Evolutionary conservation across 2,797 vertebrate species (phyloP).

Genomic region (Pseudomugil tenellus): DNA sequence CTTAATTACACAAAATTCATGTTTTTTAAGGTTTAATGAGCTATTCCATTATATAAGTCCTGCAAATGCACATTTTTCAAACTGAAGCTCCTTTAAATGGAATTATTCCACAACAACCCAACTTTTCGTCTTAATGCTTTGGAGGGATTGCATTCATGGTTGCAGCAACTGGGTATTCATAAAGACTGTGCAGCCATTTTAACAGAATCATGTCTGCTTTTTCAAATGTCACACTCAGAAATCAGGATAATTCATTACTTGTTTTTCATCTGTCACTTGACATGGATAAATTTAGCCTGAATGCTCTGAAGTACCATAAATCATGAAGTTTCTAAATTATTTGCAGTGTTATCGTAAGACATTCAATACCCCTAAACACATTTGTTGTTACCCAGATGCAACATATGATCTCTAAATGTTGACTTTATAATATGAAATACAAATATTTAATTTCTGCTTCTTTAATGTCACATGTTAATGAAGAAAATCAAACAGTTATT

Average conservation of each 20-base stretch:
- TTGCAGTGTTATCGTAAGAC: not conserved
- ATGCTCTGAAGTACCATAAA: not conserved
- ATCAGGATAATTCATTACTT: not conserved
- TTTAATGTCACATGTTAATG: too few relatives aligned
- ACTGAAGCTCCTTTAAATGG: too few relatives aligned
- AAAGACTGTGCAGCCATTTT: not conserved
- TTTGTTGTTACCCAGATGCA: too few relatives aligned
- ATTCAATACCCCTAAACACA: not conserved
- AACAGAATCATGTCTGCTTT: not conserved
- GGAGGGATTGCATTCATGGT: not conserved
- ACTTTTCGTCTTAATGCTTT: too few relatives aligned
- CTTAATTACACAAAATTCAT: not conserved
- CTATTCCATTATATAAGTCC: too few relatives aligned
- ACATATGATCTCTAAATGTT: too few relatives aligned
- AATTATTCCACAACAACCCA: too few relatives aligned
- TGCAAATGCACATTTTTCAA: too few relatives aligned
- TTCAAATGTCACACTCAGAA: not conserved
- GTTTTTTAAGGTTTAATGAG: too few relatives aligned
- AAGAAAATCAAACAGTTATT: too few relatives aligned
- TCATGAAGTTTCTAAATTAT: not conserved
- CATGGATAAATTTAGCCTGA: not conserved
- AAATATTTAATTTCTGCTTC: too few relatives aligned
- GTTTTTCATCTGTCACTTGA: not conserved
- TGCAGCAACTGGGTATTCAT: not conserved
- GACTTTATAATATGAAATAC: too few relatives aligned